phyloP scores from a whole-genome alignment of 2,888 invertebrate genomes.

The Chrysolina americana region DNA sequence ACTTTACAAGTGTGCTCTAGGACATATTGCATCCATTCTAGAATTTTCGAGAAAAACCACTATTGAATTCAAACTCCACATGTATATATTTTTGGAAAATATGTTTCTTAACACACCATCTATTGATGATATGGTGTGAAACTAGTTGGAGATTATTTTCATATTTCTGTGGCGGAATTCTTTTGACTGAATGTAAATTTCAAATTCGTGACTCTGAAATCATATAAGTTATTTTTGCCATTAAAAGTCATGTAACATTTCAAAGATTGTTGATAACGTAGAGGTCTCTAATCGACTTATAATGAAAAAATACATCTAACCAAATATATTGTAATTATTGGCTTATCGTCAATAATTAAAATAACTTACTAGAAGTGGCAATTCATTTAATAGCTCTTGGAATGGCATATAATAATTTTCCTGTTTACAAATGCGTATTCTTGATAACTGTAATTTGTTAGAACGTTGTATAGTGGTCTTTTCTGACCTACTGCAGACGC shows the following conservation, averaged over 20 bases:
- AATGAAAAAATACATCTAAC: conserved; percentile 9
- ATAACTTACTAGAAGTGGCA: neutral
- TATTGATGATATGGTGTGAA: too few species aligned
- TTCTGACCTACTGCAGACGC: conserved; percentile 23
- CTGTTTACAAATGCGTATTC: conserved; percentile 27
- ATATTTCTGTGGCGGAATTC: neutral
- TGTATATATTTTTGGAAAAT: too few species aligned
- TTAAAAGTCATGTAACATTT: neutral
- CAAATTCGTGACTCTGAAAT: neutral
- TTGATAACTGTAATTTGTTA: conserved; percentile 32
- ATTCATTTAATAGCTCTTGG: conserved; percentile 15
- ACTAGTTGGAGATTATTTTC: too few species aligned
- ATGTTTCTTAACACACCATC: too few species aligned
- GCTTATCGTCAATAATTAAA: conserved; percentile 17
- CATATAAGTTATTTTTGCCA: neutral
- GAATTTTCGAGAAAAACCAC: too few species aligned
- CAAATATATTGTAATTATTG: conserved; percentile 19
- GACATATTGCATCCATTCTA: too few species aligned
- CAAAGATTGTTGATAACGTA: neutral
- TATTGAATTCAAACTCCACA: too few species aligned
- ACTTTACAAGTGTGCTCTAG: too few species aligned
- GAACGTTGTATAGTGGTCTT: conserved; percentile 25
- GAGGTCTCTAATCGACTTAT: neutral
- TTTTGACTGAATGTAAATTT: neutral
- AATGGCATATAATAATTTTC: conserved; percentile 21